These are phyloP conservation scores for Erynnis tages DNA, from an alignment of 2,888 invertebrate genomes.

Conservation along the genomic window DNA sequence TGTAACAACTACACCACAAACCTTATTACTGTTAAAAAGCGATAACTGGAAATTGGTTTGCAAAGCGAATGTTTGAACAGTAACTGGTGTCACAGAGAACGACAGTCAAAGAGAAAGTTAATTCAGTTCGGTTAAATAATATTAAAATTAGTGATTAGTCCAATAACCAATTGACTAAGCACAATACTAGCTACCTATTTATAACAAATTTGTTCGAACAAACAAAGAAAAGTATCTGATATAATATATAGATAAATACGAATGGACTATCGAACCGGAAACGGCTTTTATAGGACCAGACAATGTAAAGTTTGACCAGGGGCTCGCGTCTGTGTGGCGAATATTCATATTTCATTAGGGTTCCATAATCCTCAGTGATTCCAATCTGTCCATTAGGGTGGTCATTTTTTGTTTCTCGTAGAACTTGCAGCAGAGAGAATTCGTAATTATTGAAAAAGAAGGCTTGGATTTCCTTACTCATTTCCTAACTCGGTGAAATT, in stretches of 20 bases:
- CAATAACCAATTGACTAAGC: conserved; percentile 58
- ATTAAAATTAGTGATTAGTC: no score
- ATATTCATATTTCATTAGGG: conserved; percentile 18
- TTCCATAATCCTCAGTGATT: conserved; percentile 11
- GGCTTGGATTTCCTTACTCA: no score
- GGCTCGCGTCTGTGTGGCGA: conserved; percentile 31
- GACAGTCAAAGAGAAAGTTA: conserved; percentile 45
- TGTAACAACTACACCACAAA: conserved; percentile 47
- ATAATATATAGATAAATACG: conserved; percentile 55
- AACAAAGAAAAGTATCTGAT: no score
- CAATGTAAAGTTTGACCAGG: conserved; percentile 43
- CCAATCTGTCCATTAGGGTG: conserved; percentile 6
- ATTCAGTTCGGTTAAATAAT: conserved; percentile 56
- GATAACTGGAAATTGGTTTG: neutral
- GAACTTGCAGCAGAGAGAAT: conserved; percentile 4
- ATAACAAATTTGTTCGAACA: no score
- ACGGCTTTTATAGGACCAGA: conserved; percentile 62
- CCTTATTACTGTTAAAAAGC: neutral
- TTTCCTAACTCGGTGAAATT: neutral
- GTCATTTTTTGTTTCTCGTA: conserved; percentile 8
- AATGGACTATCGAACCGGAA: conserved; percentile 36
- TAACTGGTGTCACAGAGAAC: no score
- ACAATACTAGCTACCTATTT: conserved; percentile 7
- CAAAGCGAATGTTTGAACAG: conserved; percentile 49
- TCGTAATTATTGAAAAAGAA: neutral